Percentiles rank a stretch among this genome's conserved stretches.
These are phyloP conservation scores for Panurus biarmicus DNA, from an alignment of 2,113 vertebrate species.

Conservation along the genomic window DNA sequence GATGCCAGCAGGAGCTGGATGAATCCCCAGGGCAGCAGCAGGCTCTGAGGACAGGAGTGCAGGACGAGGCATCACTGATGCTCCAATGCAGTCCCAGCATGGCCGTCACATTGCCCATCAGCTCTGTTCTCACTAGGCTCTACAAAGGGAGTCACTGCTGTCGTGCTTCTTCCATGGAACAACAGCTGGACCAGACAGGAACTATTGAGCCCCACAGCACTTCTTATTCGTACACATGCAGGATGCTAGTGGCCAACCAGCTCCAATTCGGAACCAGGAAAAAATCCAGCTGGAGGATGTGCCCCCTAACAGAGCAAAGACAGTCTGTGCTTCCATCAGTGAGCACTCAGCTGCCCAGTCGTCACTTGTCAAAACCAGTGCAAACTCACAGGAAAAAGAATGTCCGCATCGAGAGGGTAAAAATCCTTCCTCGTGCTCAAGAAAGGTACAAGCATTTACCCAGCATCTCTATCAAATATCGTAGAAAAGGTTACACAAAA, in stretches of 20 bases:
- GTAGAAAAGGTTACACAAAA: slow-evolving; percentile 73
- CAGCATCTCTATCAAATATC: slow-evolving; percentile 62
- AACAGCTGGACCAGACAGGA: neutral
- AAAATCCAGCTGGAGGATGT: neutral
- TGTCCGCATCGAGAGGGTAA: slow-evolving; percentile 14
- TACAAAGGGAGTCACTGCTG: neutral
- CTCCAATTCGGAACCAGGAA: neutral
- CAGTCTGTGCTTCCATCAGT: neutral
- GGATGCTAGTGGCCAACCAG: neutral
- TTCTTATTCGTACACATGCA: neutral
- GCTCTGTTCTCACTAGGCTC: neutral
- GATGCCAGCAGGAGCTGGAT: neutral
- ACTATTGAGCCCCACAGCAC: neutral
- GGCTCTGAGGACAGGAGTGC: neutral
- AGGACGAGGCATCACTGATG: neutral
- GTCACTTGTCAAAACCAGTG: neutral
- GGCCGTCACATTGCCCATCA: rapidly evolving
- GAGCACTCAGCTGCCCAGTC: neutral
- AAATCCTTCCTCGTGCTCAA: slow-evolving; percentile 44
- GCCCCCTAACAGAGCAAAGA: neutral
- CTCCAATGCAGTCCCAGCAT: neutral
- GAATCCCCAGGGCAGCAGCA: neutral
- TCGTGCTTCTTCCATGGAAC: rapidly evolving
- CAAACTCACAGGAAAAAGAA: slow-evolving; percentile 11
- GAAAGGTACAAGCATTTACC: slow-evolving; percentile 55